Percentiles rank a stretch among this genome's conserved stretches.
Conservation (phyloP, 2,113 vertebrate genomes). For the Mormyrus lacerda region DNA sequence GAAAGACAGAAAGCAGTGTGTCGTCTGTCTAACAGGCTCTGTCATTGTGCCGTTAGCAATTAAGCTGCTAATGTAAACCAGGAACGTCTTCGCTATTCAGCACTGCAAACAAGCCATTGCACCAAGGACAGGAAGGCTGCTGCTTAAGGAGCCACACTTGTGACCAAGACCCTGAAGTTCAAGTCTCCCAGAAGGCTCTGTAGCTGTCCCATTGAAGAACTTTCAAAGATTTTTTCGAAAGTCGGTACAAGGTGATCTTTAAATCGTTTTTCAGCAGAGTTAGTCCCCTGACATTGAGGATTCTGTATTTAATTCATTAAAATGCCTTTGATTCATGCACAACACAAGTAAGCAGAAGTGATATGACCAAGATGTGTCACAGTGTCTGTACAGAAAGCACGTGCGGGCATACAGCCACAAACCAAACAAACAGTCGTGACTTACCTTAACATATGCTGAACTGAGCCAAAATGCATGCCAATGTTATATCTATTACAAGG, state of each 20-base stretch:
- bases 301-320: background rate
- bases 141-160: background rate
- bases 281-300: background rate
- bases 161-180: constrained; percentile 1
- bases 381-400: background rate
- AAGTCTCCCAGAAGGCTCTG: background rate
- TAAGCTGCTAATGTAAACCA: background rate
- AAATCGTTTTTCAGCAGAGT: background rate
- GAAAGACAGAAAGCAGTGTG: background rate
- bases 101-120: background rate
- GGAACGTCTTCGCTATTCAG: background rate
- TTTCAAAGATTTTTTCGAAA: background rate
- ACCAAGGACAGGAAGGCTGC: background rate
- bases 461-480: background rate
- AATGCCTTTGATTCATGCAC: background rate
- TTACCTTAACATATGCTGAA: background rate
- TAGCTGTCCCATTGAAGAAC: background rate
- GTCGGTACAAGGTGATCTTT: background rate
- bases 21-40: background rate
- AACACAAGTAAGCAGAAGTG: background rate
- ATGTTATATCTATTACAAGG: background rate
- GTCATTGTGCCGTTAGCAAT: constrained; percentile 6
- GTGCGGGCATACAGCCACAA: too few species aligned
- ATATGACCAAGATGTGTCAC: background rate
- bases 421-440: background rate